Evolutionary conservation across 2,797 vertebrate genomes (phyloP).

Genomic region (Amblyraja radiata): DNA sequence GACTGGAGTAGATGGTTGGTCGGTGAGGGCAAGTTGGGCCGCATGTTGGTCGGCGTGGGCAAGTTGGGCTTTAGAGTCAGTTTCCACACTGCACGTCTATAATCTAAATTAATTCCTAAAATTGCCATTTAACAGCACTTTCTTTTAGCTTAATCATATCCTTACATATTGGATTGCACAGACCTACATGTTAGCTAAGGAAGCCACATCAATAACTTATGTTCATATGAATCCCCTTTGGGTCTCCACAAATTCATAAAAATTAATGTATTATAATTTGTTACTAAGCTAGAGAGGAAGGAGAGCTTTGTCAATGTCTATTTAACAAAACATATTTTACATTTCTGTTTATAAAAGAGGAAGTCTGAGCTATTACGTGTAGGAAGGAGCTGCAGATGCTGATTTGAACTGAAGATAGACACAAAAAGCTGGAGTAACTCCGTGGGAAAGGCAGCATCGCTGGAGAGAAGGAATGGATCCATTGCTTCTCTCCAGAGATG

Average conservation of each 20-base stretch:
- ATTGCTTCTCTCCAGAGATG: too few relatives aligned
- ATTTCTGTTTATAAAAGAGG: neutral
- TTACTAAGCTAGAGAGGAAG: neutral
- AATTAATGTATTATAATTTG: slow-evolving; percentile 13
- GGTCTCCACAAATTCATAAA: neutral
- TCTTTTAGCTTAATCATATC: neutral
- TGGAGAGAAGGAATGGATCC: too few relatives aligned
- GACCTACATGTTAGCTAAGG: neutral
- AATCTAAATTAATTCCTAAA: neutral
- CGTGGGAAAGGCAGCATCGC: too few relatives aligned
- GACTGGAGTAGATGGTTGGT: too few relatives aligned
- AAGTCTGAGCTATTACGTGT: neutral
- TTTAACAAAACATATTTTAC: neutral
- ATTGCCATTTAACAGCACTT: neutral
- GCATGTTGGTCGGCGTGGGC: too few relatives aligned
- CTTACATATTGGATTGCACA: neutral
- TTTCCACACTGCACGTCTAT: too few relatives aligned
- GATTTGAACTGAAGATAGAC: too few relatives aligned
- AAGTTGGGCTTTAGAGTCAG: too few relatives aligned
- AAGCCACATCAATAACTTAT: neutral
- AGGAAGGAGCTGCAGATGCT: too few relatives aligned
- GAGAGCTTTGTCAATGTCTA: neutral
- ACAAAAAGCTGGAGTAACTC: too few relatives aligned
- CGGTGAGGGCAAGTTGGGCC: too few relatives aligned
- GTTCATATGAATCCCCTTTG: neutral